Conservation (phyloP, 2,888 invertebrate species). For the Cartodere bifasciata region DNA sequence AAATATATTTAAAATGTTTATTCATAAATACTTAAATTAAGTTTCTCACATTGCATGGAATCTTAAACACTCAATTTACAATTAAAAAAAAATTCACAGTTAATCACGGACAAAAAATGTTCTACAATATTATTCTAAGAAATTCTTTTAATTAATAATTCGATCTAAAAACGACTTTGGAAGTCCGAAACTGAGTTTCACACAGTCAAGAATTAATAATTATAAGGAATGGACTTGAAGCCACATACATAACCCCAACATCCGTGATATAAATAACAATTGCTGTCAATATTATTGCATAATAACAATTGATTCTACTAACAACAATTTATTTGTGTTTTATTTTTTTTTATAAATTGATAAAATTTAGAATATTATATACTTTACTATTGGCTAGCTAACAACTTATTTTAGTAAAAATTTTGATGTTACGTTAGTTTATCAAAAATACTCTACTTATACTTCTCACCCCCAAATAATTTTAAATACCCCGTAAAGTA, state of each 20-base stretch:
- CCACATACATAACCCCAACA: constrained; percentile 16
- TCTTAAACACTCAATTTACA: constrained; percentile 23
- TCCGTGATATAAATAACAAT: constrained; percentile 28
- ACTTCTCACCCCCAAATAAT: no score
- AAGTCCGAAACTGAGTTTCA: constrained; percentile 22
- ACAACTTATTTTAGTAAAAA: constrained; percentile 12
- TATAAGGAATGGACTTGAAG: no score
- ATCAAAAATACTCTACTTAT: constrained; percentile 24
- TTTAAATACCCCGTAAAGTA: no score
- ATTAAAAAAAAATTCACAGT: constrained; percentile 19
- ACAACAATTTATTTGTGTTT: constrained; percentile 21
- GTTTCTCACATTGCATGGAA: constrained; percentile 25
- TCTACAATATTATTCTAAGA: constrained; percentile 11
- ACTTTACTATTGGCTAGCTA: constrained; percentile 20
- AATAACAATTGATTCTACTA: constrained; percentile 27
- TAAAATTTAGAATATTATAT: constrained; percentile 25
- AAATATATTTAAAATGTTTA: constrained; percentile 20
- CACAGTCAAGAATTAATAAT: constrained; percentile 9
- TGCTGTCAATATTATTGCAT: constrained; percentile 25
- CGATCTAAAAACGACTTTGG: constrained; percentile 18
- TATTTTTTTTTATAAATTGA: constrained; percentile 21
- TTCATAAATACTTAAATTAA: constrained; percentile 27
- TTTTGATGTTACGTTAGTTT: constrained; percentile 14
- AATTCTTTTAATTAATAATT: constrained; percentile 14
- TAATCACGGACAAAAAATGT: constrained; percentile 22